Base-by-base conservation (phyloP, 2,113 vertebrate species). In the Lepus europaeus region DNA sequence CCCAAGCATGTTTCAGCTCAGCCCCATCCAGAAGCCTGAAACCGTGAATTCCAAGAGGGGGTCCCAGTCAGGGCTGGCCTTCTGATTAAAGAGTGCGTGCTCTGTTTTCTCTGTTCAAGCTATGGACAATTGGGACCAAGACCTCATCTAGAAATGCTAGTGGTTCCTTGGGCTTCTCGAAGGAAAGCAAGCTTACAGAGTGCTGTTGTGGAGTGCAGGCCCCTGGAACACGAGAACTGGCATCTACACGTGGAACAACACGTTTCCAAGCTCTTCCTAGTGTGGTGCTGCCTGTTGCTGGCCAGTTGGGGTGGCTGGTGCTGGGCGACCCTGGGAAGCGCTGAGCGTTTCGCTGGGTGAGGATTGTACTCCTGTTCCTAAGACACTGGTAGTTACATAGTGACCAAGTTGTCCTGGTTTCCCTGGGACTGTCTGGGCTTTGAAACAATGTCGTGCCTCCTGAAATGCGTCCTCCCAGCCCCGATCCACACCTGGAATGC, bases 251-350 rank as follows among this genome's bases (percentile, higher is more conserved):
- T 19, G 2, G 4, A 73, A 17, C 20, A 5, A 2, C 5, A 12
- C 1, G 25, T 39, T 31, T 56, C 51, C 51, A 23, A 0, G 8
- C 0, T 4, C 49, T 19, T 63, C 45, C 70, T 39, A 5, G 1
- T 9, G 53, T 3, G 39, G 13, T 27, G 11, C 31, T 13, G 0
- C 12, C 63, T 39, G 0, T 11, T 85, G 53, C 66, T 16, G 12
- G 49, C 39, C 33, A 10, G 14, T 19, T 29, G 33, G n/a, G 17
- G 9, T 56, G 64, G 9, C 29, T 66, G 12, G 9, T 61, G 4
- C 36, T 0, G 2, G 25, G 31, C 16, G 11, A 27, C 12, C 1
- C 45, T 19, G 39, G 70, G 59, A 63, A n/a, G 31, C 6, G 3
- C n/a, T 68, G 66, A 78, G 31, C 29, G 27, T 56, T 17, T 49